phyloP scores from a whole-genome alignment of 2,113 vertebrate genomes.

The Erythrocercus mccallii region DNA sequence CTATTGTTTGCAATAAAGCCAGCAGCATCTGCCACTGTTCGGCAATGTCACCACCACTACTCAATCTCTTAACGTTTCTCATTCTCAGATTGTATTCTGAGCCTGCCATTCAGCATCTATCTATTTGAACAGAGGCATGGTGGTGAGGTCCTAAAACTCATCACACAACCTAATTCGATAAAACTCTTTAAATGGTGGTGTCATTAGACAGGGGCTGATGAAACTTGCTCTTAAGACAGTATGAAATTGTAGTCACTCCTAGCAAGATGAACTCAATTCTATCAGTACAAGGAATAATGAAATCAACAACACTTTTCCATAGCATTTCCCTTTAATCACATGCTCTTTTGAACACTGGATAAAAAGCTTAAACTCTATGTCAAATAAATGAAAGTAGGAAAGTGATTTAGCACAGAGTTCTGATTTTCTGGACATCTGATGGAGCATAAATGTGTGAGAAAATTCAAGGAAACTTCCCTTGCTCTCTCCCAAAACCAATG shows the following conservation, averaged over 20 bases:
- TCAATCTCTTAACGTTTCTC: neutral
- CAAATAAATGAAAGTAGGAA: neutral
- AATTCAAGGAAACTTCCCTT: neutral
- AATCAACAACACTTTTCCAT: neutral
- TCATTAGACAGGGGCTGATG: neutral
- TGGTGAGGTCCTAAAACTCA: neutral
- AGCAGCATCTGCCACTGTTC: slow-evolving; percentile 25
- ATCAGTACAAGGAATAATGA: neutral
- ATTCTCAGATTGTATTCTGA: neutral
- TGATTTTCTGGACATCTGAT: neutral
- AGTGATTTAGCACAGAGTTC: neutral
- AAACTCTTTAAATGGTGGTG: neutral
- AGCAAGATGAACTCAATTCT: neutral
- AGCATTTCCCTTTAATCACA: neutral
- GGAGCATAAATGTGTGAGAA: neutral
- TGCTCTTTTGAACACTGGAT: neutral
- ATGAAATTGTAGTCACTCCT: neutral
- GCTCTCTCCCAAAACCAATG: neutral
- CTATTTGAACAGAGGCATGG: neutral
- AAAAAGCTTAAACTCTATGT: neutral
- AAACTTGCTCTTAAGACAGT: neutral
- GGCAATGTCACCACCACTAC: neutral
- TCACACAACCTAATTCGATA: neutral
- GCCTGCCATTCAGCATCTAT: neutral
- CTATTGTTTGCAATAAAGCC: slow-evolving; percentile 29